Evolutionary conservation across 2,888 invertebrate genomes (phyloP), one percentile per base, ranked within the genome.

Genomic region (Ornithoptera alexandrae): DNA sequence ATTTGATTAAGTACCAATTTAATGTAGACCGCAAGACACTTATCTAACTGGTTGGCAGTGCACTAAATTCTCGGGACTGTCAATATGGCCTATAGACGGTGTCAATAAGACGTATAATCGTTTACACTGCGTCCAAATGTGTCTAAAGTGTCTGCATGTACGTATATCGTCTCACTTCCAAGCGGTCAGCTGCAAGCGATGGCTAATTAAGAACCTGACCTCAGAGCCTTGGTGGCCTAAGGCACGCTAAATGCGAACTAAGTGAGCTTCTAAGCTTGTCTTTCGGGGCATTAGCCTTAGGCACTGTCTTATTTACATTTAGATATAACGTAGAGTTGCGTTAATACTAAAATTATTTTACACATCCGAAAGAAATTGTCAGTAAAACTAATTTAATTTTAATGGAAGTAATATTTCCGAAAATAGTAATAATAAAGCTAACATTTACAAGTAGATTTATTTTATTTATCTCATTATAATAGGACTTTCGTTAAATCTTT

Each of bases 161-260:
- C 57, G 76, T 78, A 79, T 78, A 77, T 78, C 80, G 82, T 87
- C 85, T 84, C 83, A 85, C 84, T 86, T 84, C 83, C 80, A 78
- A 86, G 88, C 84, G 91, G 91, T 89, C 90, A 89, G 86, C 87
- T 86, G 84, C 85, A 79, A 84, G 85, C 83, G 89, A 88, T 87
- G 84, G 87, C 87, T 90, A 90, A 92, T 92, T 92, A 91, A 89
- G 90, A 86, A 88, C 84, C 82, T 84, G 84, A 88, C 90, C 90
- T 87, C 89, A 84, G 81, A 78, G 81, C 78, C 78, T 81, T 76
- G 79, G 79, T 84, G 80, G 86, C 77, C 79, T 85, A 81, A 85
- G 88, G 86, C 86, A 79, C 77, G 81, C 85, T 87, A 88, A 89
- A 89, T 88, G 85, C 80, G 80, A 80, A 80, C 86, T 88, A 87